Evolutionary conservation across 2,113 vertebrate species (phyloP), one percentile per base, ranked within the genome.

Genomic region (Semnornis frantzii): DNA sequence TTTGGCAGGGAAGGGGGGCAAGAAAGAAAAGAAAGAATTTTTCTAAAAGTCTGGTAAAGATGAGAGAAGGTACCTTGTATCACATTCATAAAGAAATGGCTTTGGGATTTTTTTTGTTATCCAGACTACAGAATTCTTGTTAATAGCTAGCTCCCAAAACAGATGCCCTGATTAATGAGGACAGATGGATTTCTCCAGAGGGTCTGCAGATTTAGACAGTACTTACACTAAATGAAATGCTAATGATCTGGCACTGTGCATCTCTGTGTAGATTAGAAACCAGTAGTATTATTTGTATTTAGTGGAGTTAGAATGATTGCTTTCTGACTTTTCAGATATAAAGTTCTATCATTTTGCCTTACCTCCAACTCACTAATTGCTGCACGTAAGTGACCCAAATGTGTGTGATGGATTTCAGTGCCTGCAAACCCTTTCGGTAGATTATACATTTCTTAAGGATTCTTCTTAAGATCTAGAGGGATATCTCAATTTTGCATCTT

Each of bases 121-220:
- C 34, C 42, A 54, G 75, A 83, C 60, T 75, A 66, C 60, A 91
- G 82, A 88, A 85, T 88, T 63, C 69, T 77, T 78, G 34, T 75
- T 90, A 96, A 95, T 77, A 73, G 30, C 59, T 92, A 62, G 80
- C 46, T 92, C 93, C 82, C 81, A 87, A 94, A 95, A 81, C 90
- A 96, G 92, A 91, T 94, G 83, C 78, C 79, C 81, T 94, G 84
- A 86, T 95, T 96, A 93, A 96, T 94, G 89, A 92, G 88, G 94
- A 94, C 94, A 96, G 88, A 96, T 93, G 94, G 87, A 89, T 93
- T 93, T 93, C 95, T 96, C 96, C 88, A 88, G 90, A 96, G 95
- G 90, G 90, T 88, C 92, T 92, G 83, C 92, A 87, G 93, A 94
- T 93, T 96, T 94, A 84, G 74, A 60, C 62, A 46, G 89, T 82